phyloP scores from a whole-genome alignment of 2,797 vertebrate species.

The Acomys russatus region DNA sequence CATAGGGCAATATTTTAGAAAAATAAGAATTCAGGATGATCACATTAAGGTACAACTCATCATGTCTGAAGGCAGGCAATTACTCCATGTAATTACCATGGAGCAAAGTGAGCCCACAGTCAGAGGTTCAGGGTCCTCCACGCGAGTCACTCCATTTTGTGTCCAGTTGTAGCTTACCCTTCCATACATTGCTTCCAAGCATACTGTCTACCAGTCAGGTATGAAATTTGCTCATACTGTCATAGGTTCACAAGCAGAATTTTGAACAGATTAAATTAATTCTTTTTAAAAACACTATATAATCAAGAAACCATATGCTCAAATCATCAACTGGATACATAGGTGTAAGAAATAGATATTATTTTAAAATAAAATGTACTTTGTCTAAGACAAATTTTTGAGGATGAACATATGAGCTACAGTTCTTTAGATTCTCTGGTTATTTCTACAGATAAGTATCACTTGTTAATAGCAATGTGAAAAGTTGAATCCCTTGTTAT shows the following conservation, averaged over 20 bases:
- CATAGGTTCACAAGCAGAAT: constrained; percentile 36
- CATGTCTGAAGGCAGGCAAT: constrained; percentile 16
- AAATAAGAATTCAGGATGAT: constrained; percentile 72
- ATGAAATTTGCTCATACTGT: constrained; percentile 35
- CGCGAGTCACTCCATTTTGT: background rate
- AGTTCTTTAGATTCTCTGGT: constrained; percentile 72
- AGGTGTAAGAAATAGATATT: background rate
- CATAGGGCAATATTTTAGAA: constrained; percentile 71
- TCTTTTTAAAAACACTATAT: background rate
- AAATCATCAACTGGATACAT: constrained; percentile 50
- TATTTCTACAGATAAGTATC: constrained; percentile 60
- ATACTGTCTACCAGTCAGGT: constrained; percentile 49
- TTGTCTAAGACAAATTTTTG: constrained; percentile 61
- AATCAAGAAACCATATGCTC: constrained; percentile 37
- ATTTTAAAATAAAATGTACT: constrained; percentile 63
- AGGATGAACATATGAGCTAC: constrained; percentile 56
- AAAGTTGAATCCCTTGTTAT: constrained; percentile 65
- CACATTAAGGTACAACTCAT: constrained; percentile 51
- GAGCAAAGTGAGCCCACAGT: background rate
- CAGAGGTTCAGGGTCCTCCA: background rate
- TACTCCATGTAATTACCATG: background rate
- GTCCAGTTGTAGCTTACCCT: constrained; percentile 8
- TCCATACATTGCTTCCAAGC: background rate
- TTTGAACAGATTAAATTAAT: background rate
- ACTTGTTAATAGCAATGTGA: constrained; percentile 57